Evolutionary conservation across 2,888 invertebrate species (phyloP), one percentile per base, ranked within the genome.

Genomic region (Pheosia gnoma): DNA sequence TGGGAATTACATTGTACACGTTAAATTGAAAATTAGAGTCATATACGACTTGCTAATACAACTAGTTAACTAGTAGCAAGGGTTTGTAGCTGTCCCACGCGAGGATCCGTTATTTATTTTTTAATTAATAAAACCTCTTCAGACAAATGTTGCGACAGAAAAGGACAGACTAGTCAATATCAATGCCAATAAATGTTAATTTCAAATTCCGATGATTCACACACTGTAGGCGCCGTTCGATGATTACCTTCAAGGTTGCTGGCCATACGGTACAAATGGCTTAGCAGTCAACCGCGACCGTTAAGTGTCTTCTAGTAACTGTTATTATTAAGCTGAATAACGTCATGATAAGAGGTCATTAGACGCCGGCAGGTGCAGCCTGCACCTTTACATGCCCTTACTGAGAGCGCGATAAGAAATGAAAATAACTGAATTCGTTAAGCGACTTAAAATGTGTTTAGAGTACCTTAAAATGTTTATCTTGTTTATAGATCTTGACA

Each of bases 401-500:
- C 52, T 53, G 38, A 47, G 52, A 58, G 63, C 25, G 59, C 61
- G 66, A 76, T 66, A 66, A 67, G 25, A 56, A 37, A 59, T n/a
- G 25, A 55, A 59, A 61, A 53, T 58, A 43, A 54, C 37, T 36
- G 53, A 11, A 38, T 60, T 63, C 53, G 58, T 47, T 51, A 47
- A 45, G 54, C 58, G 49, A 66, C 60, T 39, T 59, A 60, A 61
- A 13, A 43, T 8, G 25, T 37, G 53, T 45, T 37, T 13, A 59
- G 47, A 62, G 65, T 61, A 63, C 59, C 59, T 60, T 66, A 68
- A 57, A 45, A 70, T 65, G 76, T 81, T 88, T 90, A 90, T 87
- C 81, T 74, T 91, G 85, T 89, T 88, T 90, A 86, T 75, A 84
- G 88, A 89, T 87, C 89, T 91, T 90, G 90, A 90, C 90, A 89